Evolutionary conservation across 2,797 vertebrate genomes (phyloP), one percentile per base, ranked within the genome.

Genomic region (Novumbra hubbsi): DNA sequence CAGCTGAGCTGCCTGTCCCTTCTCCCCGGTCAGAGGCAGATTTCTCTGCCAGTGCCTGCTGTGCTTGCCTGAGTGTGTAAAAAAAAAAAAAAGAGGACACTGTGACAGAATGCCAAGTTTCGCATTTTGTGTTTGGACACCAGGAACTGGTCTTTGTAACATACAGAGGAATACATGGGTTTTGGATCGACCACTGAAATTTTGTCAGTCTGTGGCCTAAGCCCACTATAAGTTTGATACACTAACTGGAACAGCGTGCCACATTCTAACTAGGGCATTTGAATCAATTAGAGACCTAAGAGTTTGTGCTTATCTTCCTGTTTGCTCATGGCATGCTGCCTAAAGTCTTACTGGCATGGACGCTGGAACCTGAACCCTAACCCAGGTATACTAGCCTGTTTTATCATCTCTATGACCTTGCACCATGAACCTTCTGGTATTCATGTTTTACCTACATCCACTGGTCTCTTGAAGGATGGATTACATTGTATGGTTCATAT

Each of bases 321-420:
- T 41, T 62, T 82, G 70, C 77, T 75, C 81, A 94, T 94, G 93
- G 91, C 91, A 80, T 93, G 91, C 81, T 94, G 92, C 85, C 91
- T 93, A 81, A 92, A 89, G 80, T 90, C 86, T 69, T 80, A 14
- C 76, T 84, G 77, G 71, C 83, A 80, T 80, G 84, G 87, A 86
- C 92, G 91, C 85, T 94, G 93, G 93, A 92, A 89, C 27, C 91
- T 89, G 80, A 91, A 85, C 80, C 77, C 81, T 76, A 65, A 78
- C 62, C 79, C 84, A 91, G 91, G 90, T 92, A 92, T 76, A 88
- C 30, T 55, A 24, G n/a, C 28, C 28, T 38, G 52, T 38, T n/a
- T 30, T 55, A 28, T 52, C 11, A 28, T 49, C 27, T 27, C 38
- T 14, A n/a, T 21, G n/a, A 55, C 19, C 52, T n/a, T 45, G 34